These are phyloP conservation scores for Hydraecia micacea DNA, from an alignment of 2,888 invertebrate genomes.

Conservation along the genomic window DNA sequence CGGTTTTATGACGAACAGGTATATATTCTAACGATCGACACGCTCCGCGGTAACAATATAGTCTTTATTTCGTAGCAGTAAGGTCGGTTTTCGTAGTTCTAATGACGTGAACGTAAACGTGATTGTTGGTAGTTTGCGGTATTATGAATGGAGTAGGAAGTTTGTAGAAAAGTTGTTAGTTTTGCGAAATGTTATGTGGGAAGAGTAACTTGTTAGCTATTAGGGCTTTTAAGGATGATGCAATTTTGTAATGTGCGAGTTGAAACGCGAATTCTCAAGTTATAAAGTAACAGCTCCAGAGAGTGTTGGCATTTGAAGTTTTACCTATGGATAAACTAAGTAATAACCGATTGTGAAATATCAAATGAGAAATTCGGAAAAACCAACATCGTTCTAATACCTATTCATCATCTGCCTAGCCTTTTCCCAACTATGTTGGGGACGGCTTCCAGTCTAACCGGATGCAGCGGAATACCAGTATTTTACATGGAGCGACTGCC, in stretches of 20 bases:
- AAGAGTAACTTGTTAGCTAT: conserved; percentile 1
- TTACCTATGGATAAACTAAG: not conserved
- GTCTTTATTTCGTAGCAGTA: conserved; percentile 4
- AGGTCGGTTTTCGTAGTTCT: conserved; percentile 7
- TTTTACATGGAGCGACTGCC: no score
- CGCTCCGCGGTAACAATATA: not conserved
- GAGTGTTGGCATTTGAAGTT: not conserved
- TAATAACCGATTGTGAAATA: not conserved
- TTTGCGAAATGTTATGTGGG: conserved; percentile 21
- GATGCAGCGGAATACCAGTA: no score
- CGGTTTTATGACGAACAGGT: conserved; percentile 23
- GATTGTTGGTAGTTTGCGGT: conserved; percentile 23
- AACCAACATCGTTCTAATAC: not conserved
- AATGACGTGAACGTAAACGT: conserved; percentile 5
- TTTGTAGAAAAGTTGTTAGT: conserved; percentile 22
- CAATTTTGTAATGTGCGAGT: not conserved
- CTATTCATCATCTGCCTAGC: no score
- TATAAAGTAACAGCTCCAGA: not conserved
- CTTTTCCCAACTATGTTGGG: no score
- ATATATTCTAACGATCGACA: conserved; percentile 21
- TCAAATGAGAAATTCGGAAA: not conserved
- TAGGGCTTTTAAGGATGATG: conserved; percentile 1
- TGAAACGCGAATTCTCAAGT: not conserved
- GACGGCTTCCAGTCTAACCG: no score
- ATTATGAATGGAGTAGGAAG: conserved; percentile 28